Base-by-base conservation (phyloP, 2,797 vertebrate genomes). In the Sebastes nivosus region DNA sequence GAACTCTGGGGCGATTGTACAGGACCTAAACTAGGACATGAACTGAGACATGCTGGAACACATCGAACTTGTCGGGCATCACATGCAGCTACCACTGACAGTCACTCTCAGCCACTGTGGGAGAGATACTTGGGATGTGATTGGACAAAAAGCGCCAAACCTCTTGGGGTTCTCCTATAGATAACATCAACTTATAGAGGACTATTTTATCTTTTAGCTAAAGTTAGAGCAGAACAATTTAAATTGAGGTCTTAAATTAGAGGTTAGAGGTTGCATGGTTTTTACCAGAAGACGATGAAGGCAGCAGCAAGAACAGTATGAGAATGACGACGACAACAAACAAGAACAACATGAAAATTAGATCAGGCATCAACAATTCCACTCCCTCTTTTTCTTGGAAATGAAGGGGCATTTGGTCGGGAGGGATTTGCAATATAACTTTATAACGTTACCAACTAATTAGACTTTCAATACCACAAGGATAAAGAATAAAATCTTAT, bases 31-130 rank as follows among this genome's bases (percentile, higher is more conserved):
- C 71, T 66, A 69, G 80, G 75, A 75, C 63, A 60, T 24, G 58
- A 73, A 81, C 61, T 2, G 57, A 61, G 75, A 70, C 88, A 83
- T 75, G 90, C 75, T 82, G 67, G 50, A 54, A 82, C 90, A 84
- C 61, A 83, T 81, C 8, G 1, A 16, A 61, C 34, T 3, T 27
- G 58, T 14, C 9, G 67, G 42, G 59, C 65, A 79, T 80, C 66
- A 67, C 67, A 52, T 34, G 54, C 25, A 72, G 69, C 63, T 58
- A 25, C 57, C 24, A 30, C 65, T 29, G 20, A 75, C 46, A 29
- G 50, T 60, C 65, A 36, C 16, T 70, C 60, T 27, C 20, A 38
- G 30, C 22, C 22, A 16, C 18, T 29, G 58, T 32, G 61, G 66
- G 59, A 67, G 22, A 77, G 72, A 72, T 10, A 34, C 6, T 70